phyloP scores from a whole-genome alignment of 2,888 invertebrate species.

The Drosophila anomelani region DNA sequence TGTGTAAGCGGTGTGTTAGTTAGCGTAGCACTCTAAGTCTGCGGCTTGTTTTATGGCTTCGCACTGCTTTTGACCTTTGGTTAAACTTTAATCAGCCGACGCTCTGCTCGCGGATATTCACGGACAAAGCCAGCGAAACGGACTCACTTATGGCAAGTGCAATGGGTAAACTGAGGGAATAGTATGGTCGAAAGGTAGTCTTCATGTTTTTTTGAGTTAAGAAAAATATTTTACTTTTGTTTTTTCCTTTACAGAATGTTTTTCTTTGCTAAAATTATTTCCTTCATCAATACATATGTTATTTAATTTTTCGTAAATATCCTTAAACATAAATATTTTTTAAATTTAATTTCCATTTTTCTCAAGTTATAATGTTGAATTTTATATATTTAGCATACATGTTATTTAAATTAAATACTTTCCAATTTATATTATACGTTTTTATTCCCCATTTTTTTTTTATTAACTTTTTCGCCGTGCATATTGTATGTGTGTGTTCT shows the following conservation, averaged over 20 bases:
- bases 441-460: neutral
- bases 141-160: slow-evolving; percentile 18
- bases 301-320: neutral
- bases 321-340: no score
- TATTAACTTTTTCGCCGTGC: neutral
- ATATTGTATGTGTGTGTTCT: slow-evolving; percentile 12
- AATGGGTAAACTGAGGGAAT: slow-evolving; percentile 2
- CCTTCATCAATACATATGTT: neutral
- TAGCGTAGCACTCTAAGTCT: slow-evolving; percentile 60
- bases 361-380: neutral
- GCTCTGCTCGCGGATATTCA: slow-evolving; percentile 40
- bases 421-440: neutral
- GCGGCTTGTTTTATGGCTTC: slow-evolving; percentile 80
- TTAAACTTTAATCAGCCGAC: slow-evolving; percentile 73
- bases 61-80: slow-evolving; percentile 76
- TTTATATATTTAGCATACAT: neutral
- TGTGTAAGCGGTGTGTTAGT: slow-evolving; percentile 28
- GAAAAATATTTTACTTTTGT: neutral
- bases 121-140: slow-evolving; percentile 26
- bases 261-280: no score
- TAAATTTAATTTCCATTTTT: neutral
- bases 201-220: no score
- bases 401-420: neutral
- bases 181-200: neutral
- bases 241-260: neutral